These are phyloP conservation scores for Musca vetustissima DNA, from an alignment of 1,140 invertebrate species.

Conservation along the genomic window DNA sequence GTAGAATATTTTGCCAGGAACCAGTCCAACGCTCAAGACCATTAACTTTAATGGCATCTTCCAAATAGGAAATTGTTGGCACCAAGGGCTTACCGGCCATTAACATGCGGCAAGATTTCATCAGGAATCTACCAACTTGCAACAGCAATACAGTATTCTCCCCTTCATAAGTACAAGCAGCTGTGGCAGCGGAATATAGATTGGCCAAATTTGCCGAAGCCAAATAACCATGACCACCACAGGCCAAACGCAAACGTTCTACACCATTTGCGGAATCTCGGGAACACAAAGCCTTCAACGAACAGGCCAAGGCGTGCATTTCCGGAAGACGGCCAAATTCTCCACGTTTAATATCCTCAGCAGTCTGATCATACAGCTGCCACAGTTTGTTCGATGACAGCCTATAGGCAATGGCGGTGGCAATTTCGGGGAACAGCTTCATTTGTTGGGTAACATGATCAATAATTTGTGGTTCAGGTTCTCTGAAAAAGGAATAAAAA, in stretches of 20 bases:
- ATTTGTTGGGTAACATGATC: slow-evolving; percentile 93
- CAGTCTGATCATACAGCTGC: slow-evolving; percentile 79
- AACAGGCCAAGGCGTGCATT: slow-evolving; percentile 85
- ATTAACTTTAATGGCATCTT: slow-evolving; percentile 46
- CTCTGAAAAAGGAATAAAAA: slow-evolving; percentile 36
- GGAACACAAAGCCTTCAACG: slow-evolving; percentile 83
- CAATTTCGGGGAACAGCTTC: slow-evolving; percentile 82
- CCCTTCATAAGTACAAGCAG: slow-evolving; percentile 69
- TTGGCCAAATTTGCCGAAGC: slow-evolving; percentile 79
- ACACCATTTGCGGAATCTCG: slow-evolving; percentile 69
- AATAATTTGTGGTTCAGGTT: slow-evolving; percentile 83
- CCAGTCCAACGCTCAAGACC: slow-evolving; percentile 62
- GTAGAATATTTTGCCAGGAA: slow-evolving; percentile 64
- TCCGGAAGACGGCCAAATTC: slow-evolving; percentile 78
- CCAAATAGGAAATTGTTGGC: slow-evolving; percentile 68
- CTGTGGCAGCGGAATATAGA: slow-evolving; percentile 76
- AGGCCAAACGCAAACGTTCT: slow-evolving; percentile 78
- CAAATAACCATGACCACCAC: slow-evolving; percentile 94
- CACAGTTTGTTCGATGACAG: slow-evolving; percentile 75
- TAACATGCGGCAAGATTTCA: slow-evolving; percentile 72
- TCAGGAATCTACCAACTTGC: slow-evolving; percentile 82
- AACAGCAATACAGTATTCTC: slow-evolving; percentile 63
- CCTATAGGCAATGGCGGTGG: slow-evolving; percentile 73
- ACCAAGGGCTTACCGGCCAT: slow-evolving; percentile 60
- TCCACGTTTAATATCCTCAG: slow-evolving; percentile 73